phyloP scores from a whole-genome alignment of 2,113 vertebrate genomes.

The Paradisaea rubra region DNA sequence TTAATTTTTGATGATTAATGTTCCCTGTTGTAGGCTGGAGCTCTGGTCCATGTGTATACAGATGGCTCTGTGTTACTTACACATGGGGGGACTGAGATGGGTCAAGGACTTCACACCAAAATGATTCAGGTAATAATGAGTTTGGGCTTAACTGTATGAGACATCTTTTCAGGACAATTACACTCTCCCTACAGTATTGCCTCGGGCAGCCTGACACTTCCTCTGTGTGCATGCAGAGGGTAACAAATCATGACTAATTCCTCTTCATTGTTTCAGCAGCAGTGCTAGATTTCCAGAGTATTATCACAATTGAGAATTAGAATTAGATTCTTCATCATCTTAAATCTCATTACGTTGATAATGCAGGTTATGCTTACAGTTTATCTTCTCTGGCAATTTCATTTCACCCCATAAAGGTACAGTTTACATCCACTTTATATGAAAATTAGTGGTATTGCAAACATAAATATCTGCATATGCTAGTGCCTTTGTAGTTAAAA shows the following conservation, averaged over 20 bases:
- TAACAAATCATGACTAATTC: neutral
- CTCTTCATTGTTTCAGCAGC: neutral
- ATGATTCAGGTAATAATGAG: conserved; percentile 87
- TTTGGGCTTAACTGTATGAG: neutral
- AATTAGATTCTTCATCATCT: neutral
- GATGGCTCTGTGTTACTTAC: conserved; percentile 92
- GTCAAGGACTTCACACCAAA: conserved; percentile 96
- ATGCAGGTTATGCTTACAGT: neutral
- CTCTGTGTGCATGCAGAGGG: neutral
- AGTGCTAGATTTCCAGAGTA: neutral
- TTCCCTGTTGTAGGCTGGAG: conserved; percentile 78
- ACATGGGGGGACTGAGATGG: conserved; percentile 96
- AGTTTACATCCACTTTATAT: neutral
- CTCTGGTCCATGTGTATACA: conserved; percentile 88
- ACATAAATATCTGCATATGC: neutral
- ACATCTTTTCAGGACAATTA: neutral
- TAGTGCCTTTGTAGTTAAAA: neutral
- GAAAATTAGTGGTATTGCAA: neutral
- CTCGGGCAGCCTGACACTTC: neutral
- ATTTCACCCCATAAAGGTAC: neutral
- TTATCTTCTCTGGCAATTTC: neutral
- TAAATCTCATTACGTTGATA: neutral
- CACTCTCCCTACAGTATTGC: neutral
- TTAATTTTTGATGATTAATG: neutral
- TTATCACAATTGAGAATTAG: neutral